Base-by-base conservation (phyloP, 2,797 vertebrate species). In the Hyperoplus lanceolatus region DNA sequence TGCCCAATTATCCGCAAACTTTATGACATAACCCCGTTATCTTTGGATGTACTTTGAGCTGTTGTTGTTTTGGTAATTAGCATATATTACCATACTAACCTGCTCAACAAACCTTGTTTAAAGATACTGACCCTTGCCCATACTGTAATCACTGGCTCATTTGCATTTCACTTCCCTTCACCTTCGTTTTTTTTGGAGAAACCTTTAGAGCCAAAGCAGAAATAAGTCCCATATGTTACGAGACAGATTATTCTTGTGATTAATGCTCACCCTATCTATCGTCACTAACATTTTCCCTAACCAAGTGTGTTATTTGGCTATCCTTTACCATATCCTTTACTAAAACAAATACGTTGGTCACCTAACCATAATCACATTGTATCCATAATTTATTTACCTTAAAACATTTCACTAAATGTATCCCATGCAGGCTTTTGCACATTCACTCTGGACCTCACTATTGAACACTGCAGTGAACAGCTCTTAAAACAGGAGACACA, bases 401-500 rank as follows among this genome's bases (percentile, higher is more conserved):
- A 56, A 29, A 29, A 29, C 29, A 29, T 3, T 29, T 42, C n/a
- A 42, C 8, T 12, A 9, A 41, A 15, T 13, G 10, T 60, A 29
- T 29, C 42, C 15, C 18, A 6, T 6, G 13, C 6, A 6, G 8
- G 13, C 6, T 56, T 73, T 73, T 42, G 39, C 38, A 54, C 0
- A 1, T 41, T 46, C 8, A 46, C 21, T 21, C 21, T 58, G 45
- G 29, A 10, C 9, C 42, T 57, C 66, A 42, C 39, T 60, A 43
- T 59, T 68, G 29, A 13, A 59, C 72, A 53, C 48, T 14, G 53
- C 76, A 15, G 63, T 13, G 53, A 77, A 18, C 49, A 66, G 16
- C 13, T 71, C 50, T 58, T 55, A 64, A 58, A 72, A 51, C 70
- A 21, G 21, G 21, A 21, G 21, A 21, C 21, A 21, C 1, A 51